Base-by-base conservation (phyloP, 2,113 vertebrate genomes). In the Terrapene triunguis region DNA sequence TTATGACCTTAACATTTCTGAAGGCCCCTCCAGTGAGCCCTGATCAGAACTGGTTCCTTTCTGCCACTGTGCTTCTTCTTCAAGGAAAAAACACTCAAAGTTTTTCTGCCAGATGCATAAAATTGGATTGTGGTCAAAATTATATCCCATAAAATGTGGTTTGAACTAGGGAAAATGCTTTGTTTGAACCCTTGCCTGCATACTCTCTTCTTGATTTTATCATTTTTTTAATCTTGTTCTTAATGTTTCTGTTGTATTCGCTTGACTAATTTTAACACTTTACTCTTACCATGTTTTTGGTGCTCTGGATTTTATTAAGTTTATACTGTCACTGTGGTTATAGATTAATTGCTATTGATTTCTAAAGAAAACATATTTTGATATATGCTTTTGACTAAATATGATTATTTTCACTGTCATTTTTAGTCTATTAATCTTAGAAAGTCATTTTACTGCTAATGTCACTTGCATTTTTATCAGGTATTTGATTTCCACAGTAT, bases 301-400 rank as follows among this genome's bases (percentile, higher is more conserved):
- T 62, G 29, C 27, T 72, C 50, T 6, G 82, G 42, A 44, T 65
- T 55, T 38, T 48, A n/a, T 72, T 85, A 11, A 72, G 14, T 88
- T 95, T 57, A 82, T 89, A 92, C 47, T 76, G 3, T 95, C 35
- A 24, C 42, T 10, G 38, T 81, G 48, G 82, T 91, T 90, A 88
- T 87, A 87, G 79, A 96, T 81, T 83, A 91, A 91, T 83, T 95
- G 74, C 22, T 90, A 78, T 95, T 35, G 38, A 5, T 91, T 92
- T 93, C 85, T 89, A n/a, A 88, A 69, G 79, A 5, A 83, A 89
- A 80, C 48, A 35, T 3, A 86, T 89, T 82, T 86, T 83, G n/a
- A 84, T 53, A 12, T 38, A 3, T 72, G 24, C 24, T 65, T 93
- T 93, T 85, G 17, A 79, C 42, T 92, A 83, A 86, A 42, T 14